phyloP scores from a whole-genome alignment of 2,888 invertebrate genomes.

The Hermodice carunculata region DNA sequence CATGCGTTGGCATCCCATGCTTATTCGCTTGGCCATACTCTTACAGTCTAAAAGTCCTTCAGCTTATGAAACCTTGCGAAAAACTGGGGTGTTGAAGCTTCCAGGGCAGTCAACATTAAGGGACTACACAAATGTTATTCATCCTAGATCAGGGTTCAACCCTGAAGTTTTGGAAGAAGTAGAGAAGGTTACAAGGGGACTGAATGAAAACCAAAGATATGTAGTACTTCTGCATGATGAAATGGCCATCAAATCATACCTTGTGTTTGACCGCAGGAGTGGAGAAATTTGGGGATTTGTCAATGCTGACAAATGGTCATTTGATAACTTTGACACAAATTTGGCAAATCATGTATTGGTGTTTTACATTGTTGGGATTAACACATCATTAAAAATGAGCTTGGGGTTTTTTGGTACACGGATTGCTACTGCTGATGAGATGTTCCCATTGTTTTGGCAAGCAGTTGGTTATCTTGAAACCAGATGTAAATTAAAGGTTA shows the following conservation, averaged over 20 bases:
- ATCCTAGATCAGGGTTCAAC: background rate
- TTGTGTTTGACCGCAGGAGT: background rate
- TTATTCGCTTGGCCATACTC: conserved; percentile 14
- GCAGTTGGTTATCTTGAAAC: conserved; percentile 13
- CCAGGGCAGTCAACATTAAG: conserved; percentile 4
- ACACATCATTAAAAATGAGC: conserved; percentile 4
- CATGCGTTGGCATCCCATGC: conserved; percentile 18
- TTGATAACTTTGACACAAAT: background rate
- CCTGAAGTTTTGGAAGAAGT: background rate
- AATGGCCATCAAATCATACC: conserved; percentile 9
- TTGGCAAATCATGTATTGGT: conserved; percentile 19
- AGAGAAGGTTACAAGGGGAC: background rate
- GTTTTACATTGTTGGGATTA: conserved; percentile 14
- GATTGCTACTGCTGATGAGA: background rate
- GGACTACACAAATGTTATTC: conserved; percentile 5
- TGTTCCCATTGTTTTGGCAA: conserved; percentile 20
- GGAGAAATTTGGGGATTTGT: conserved; percentile 3
- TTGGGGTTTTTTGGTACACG: conserved; percentile 12
- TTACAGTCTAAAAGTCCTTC: background rate
- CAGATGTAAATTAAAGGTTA: conserved; percentile 9
- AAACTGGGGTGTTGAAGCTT: conserved; percentile 1
- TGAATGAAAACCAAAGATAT: background rate
- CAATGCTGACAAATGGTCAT: background rate
- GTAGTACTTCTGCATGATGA: conserved; percentile 15
- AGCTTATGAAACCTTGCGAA: background rate